These are phyloP conservation scores for Drosophila ercepeae DNA, from an alignment of 1,140 invertebrate species.

Conservation along the genomic window DNA sequence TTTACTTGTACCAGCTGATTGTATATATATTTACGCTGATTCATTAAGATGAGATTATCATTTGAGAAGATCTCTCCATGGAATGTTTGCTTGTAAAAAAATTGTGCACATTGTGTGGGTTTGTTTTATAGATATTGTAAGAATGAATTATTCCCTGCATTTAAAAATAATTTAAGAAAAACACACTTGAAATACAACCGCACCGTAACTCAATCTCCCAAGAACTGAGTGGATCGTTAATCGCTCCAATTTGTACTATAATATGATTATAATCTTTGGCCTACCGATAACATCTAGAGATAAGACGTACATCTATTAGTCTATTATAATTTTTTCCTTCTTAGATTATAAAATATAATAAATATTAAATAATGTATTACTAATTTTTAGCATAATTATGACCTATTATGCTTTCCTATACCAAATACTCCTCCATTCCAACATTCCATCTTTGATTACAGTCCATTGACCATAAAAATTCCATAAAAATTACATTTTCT, in stretches of 20 bases:
- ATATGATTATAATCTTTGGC: constrained; percentile 32
- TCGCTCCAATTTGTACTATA: constrained; percentile 36
- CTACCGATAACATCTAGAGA: constrained; percentile 36
- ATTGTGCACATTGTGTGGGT: background rate
- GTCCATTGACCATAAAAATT: too few species aligned
- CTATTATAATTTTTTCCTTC: too few species aligned
- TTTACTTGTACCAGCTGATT: background rate
- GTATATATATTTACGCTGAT: background rate
- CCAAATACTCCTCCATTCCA: too few species aligned
- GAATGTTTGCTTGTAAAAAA: too few species aligned
- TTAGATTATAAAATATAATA: too few species aligned
- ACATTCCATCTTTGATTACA: too few species aligned
- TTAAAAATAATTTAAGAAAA: background rate
- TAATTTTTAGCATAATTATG: too few species aligned
- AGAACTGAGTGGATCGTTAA: constrained; percentile 39
- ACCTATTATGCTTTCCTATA: too few species aligned
- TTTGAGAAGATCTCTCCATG: too few species aligned
- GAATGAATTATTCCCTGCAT: background rate
- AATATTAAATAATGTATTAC: too few species aligned
- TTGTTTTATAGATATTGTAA: background rate
- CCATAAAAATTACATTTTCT: too few species aligned
- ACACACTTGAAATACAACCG: constrained; percentile 31
- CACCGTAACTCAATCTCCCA: constrained; percentile 19
- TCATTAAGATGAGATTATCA: background rate
- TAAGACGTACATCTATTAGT: constrained; percentile 6